These are phyloP conservation scores for Galagoides demidoff DNA, from an alignment of 2,797 vertebrate species.

Conservation along the genomic window DNA sequence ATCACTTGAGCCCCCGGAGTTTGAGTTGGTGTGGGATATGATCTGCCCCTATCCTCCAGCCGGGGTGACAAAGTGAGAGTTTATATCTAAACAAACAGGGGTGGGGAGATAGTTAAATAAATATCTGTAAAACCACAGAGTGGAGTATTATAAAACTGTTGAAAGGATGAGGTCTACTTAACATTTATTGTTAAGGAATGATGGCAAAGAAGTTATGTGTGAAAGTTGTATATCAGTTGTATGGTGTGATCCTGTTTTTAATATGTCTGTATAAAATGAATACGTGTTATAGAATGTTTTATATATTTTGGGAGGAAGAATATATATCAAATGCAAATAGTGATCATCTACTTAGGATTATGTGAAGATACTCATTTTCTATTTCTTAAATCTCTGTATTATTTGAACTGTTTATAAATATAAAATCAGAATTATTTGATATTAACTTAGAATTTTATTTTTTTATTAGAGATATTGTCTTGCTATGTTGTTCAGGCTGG, in stretches of 20 bases:
- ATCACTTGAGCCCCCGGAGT: background rate
- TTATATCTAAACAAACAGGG: background rate
- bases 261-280: background rate
- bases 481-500: background rate
- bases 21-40: too few species aligned
- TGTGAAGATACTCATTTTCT: background rate
- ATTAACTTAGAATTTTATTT: background rate
- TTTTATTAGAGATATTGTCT: background rate
- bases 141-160: background rate
- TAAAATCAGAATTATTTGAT: background rate
- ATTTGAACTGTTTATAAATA: conserved; percentile 32
- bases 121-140: background rate
- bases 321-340: background rate
- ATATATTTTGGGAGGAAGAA: background rate
- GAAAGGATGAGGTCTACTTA: background rate
- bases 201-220: background rate
- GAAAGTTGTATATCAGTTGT: background rate
- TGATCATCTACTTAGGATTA: conserved; percentile 3
- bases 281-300: background rate
- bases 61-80: background rate
- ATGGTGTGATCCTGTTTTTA: background rate
- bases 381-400: background rate
- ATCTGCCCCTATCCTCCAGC: background rate
- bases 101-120: background rate
- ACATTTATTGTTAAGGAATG: background rate